These are phyloP conservation scores for Agrilus planipennis DNA, from an alignment of 1,140 invertebrate species.

Conservation along the genomic window DNA sequence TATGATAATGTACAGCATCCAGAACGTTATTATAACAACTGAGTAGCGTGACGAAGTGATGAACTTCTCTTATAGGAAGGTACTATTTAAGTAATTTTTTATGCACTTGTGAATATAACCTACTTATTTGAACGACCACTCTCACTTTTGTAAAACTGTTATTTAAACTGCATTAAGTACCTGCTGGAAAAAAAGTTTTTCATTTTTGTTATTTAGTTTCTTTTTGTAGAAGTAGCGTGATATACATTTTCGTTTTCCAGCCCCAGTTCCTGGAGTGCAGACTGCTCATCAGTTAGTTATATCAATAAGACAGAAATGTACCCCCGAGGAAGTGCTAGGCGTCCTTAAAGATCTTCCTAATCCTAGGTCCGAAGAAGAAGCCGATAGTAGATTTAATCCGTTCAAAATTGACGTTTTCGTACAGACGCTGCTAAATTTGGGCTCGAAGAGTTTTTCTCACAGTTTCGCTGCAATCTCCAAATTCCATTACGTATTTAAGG, in stretches of 20 bases:
- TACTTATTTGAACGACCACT: no score
- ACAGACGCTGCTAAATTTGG: conserved; percentile 84
- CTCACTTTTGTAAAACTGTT: no score
- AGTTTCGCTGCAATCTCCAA: conserved; percentile 96
- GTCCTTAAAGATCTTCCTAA: conserved; percentile 78
- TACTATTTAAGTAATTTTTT: no score
- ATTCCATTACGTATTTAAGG: conserved; percentile 90
- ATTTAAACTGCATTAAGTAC: no score
- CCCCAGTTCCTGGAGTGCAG: conserved; percentile 65
- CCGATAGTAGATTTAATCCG: conserved; percentile 64
- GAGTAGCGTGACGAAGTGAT: no score
- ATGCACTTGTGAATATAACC: no score
- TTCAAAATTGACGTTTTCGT: conserved; percentile 95
- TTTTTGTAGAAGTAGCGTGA: no score
- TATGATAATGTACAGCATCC: no score
- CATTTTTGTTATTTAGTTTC: no score
- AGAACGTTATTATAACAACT: no score
- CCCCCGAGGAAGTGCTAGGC: conserved; percentile 81
- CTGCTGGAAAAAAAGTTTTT: no score
- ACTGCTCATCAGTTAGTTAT: conserved; percentile 75
- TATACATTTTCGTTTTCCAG: conserved; percentile 36
- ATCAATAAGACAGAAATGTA: conserved; percentile 77
- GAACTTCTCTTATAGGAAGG: no score
- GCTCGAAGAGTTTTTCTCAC: conserved; percentile 95
- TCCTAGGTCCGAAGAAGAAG: conserved; percentile 56